Percentiles rank a stretch among this genome's conserved stretches.
phyloP scores from a whole-genome alignment of 2,113 vertebrate genomes.

The Tringa solitaria region DNA sequence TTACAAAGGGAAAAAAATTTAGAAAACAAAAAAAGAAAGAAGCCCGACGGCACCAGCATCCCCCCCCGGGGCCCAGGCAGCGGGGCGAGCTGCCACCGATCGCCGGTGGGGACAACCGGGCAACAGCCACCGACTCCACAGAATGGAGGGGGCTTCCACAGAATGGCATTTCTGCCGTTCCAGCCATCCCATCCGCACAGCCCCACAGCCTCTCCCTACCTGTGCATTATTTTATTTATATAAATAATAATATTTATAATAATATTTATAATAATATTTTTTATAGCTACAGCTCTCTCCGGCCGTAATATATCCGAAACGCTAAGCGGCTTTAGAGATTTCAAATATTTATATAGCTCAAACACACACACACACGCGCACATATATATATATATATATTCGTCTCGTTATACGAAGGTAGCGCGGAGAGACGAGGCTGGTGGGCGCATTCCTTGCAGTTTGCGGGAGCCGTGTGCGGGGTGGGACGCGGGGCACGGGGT shows the following conservation, averaged over 20 bases:
- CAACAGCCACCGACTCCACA: not conserved
- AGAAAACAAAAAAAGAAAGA: not conserved
- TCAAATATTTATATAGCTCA: not conserved
- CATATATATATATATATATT: too few species aligned
- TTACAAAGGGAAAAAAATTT: fast-evolving
- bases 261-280: too few species aligned
- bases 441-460: fast-evolving
- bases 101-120: fast-evolving
- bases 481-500: not conserved
- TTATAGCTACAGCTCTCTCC: not conserved
- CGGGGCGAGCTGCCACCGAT: too few species aligned
- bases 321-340: not conserved
- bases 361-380: too few species aligned
- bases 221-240: too few species aligned
- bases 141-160: too few species aligned
- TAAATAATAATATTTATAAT: too few species aligned
- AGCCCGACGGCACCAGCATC: not conserved
- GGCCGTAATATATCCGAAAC: fast-evolving
- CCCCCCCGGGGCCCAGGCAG: not conserved
- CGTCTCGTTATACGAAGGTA: not conserved
- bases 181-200: too few species aligned
- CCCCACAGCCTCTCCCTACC: too few species aligned
- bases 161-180: too few species aligned
- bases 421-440: not conserved
- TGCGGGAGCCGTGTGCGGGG: fast-evolving